Base-by-base conservation (phyloP, 2,113 vertebrate genomes). In the Paratilapia polleni region DNA sequence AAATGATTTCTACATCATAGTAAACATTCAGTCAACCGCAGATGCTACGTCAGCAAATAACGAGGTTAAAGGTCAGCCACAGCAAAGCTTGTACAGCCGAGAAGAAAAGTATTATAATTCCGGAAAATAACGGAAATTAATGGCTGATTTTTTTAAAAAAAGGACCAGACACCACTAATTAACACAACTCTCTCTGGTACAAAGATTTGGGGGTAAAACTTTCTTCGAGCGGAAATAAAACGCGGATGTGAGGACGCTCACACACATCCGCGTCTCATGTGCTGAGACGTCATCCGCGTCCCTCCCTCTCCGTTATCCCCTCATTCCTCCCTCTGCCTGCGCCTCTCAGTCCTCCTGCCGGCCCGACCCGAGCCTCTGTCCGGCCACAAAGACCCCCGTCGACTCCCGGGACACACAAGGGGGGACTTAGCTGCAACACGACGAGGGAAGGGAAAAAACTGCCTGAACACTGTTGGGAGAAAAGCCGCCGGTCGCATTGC, bases 271-370 rank as follows among this genome's bases (percentile, higher is more conserved):
- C n/a, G n/a, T n/a, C 89, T 91, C 92, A 78, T 81, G 87, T 90
- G 92, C 77, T 80, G 15, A 74, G 36, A 89, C 94, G 94, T 94
- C 93, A 96, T 85, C 78, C 3, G 38, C 58, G 93, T 81, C 88
- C 93, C 94, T 90, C 92, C 92, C 91, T 87, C 93, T 78, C 94
- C 87, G 93, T 94, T 93, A 94, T 86, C 77, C 87, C 63, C 59
- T 80, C 79, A 64, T 81, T 87, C 86, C 86, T 88, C 91, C 81
- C 81, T 80, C 83, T 28, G 61, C 58, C 64, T 61, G 61, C 85
- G 57, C 41, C 79, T 59, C 62, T 76, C 91, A 43, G 74, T 85
- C 70, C 86, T 78, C 76, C 82, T 57, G 70, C 88, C 78, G 79
- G 84, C 63, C 80, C 76, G 79, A 92, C 89, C 89, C 84, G 87